A percentile compares a stretch with the other conserved stretches of the same genome.
These are phyloP conservation scores for Rhopalosiphum nymphaeae DNA, from an alignment of 2,888 invertebrate genomes.

Conservation along the genomic window DNA sequence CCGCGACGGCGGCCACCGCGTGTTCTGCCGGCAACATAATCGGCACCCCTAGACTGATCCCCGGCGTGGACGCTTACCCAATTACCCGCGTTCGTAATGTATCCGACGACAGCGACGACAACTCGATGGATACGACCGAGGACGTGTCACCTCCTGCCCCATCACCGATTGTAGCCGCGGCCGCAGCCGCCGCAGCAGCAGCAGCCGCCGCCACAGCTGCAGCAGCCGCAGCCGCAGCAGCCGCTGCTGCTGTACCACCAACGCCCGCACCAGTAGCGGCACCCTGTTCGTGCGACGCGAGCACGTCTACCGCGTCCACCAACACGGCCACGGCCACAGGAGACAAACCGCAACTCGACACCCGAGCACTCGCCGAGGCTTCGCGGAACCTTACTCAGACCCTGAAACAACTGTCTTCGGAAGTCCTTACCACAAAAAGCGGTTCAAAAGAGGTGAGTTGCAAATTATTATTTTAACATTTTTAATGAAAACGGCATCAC, in stretches of 20 bases:
- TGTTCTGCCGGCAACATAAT: constrained; percentile 60
- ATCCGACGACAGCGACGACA: constrained; percentile 69
- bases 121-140: constrained; percentile 57
- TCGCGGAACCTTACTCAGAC: constrained; percentile 93
- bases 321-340: constrained; percentile 62
- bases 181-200: constrained; percentile 70
- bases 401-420: constrained; percentile 88
- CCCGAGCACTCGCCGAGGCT: constrained; percentile 87
- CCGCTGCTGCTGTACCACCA: constrained; percentile 54
- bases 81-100: constrained; percentile 90
- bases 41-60: constrained; percentile 59
- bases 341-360: constrained; percentile 74
- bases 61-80: constrained; percentile 86
- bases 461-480: not conserved
- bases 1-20: constrained; percentile 63
- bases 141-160: constrained; percentile 40
- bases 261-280: constrained; percentile 35
- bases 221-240: constrained; percentile 53
- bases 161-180: constrained; percentile 69
- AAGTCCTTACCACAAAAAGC: constrained; percentile 79
- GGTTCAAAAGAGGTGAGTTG: constrained; percentile 68
- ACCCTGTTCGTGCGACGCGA: constrained; percentile 58
- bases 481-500: not conserved
- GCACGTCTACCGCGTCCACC: constrained; percentile 60
- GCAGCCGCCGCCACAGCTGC: constrained; percentile 66